Conservation (phyloP, 2,797 vertebrate genomes). For the Paedocypris micromegethes region DNA sequence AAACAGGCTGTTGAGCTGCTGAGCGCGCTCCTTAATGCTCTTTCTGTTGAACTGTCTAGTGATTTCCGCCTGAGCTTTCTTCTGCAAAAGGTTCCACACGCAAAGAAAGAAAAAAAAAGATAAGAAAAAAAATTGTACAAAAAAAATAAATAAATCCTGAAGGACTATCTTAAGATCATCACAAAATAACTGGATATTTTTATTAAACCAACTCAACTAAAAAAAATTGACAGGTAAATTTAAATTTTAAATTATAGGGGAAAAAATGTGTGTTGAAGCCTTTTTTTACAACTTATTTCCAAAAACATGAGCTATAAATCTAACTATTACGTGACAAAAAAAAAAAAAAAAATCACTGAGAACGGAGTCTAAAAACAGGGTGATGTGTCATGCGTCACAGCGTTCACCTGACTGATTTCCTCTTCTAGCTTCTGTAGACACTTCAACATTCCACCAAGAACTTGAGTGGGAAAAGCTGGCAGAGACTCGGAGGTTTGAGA, state of each 20-base stretch:
- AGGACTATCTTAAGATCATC: no score
- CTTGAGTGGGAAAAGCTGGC: slow-evolving; percentile 55
- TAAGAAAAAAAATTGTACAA: neutral
- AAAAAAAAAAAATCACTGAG: slow-evolving; percentile 10
- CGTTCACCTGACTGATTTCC: slow-evolving; percentile 78
- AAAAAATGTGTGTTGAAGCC: no score
- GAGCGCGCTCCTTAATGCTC: slow-evolving; percentile 87
- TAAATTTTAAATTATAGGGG: no score
- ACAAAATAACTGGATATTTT: no score
- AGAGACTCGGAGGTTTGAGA: slow-evolving; percentile 9
- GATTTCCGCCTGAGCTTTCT: slow-evolving; percentile 69
- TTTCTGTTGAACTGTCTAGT: slow-evolving; percentile 80
- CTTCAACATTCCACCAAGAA: slow-evolving; percentile 67
- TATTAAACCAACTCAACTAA: no score
- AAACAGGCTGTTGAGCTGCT: slow-evolving; percentile 84
- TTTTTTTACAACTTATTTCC: no score
- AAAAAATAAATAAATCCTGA: no score
- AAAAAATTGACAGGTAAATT: no score
- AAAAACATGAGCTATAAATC: no score
- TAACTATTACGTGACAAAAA: slow-evolving; percentile 1
- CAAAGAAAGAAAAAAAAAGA: slow-evolving; percentile 17
- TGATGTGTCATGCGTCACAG: slow-evolving; percentile 9
- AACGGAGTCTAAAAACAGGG: neutral
- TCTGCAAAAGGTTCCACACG: slow-evolving; percentile 61
- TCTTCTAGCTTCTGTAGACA: slow-evolving; percentile 75